A percentile compares a stretch with the other conserved stretches of the same genome.
Evolutionary conservation across 2,888 invertebrate species (phyloP).

Genomic region (Cheilosia variabilis): DNA sequence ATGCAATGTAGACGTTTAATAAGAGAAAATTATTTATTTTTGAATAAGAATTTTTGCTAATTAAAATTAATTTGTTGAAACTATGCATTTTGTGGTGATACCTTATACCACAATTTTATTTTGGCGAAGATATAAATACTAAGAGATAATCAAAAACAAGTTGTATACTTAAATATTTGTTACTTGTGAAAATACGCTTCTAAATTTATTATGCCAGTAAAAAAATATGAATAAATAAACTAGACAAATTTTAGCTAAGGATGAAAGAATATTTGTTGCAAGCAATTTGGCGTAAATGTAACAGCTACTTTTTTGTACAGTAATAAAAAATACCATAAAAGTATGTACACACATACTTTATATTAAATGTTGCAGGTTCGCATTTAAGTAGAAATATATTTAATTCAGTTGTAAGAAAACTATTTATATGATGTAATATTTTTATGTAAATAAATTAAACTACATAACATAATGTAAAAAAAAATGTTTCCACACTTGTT

Average conservation of each 20-base stretch:
- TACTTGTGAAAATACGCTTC: conserved; percentile 60
- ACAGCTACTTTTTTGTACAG: conserved; percentile 6
- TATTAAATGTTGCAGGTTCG: conserved; percentile 38
- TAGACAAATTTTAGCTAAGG: conserved; percentile 62
- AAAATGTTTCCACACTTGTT: conserved; percentile 23
- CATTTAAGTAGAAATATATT: conserved; percentile 48
- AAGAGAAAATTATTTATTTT: conserved; percentile 31
- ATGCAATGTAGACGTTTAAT: conserved; percentile 37
- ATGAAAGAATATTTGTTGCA: conserved; percentile 1
- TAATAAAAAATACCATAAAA: neutral
- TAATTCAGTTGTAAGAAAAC: conserved; percentile 32
- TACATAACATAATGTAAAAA: conserved; percentile 35
- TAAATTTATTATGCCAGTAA: conserved; percentile 45
- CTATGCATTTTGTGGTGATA: conserved; percentile 3
- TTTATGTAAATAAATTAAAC: conserved; percentile 59
- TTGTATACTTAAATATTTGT: conserved; percentile 32
- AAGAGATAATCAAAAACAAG: conserved; percentile 39
- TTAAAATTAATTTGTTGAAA: conserved; percentile 33
- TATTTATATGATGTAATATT: conserved; percentile 61
- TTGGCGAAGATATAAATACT: conserved; percentile 21
- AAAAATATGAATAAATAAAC: conserved; percentile 15
- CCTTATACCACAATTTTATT: neutral
- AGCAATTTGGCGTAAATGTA: neutral
- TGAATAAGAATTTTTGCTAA: conserved; percentile 38
- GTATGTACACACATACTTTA: neutral